Percentiles rank a stretch among this genome's conserved stretches.
phyloP scores from a whole-genome alignment of 2,797 vertebrate genomes.

The Enoplosus armatus region DNA sequence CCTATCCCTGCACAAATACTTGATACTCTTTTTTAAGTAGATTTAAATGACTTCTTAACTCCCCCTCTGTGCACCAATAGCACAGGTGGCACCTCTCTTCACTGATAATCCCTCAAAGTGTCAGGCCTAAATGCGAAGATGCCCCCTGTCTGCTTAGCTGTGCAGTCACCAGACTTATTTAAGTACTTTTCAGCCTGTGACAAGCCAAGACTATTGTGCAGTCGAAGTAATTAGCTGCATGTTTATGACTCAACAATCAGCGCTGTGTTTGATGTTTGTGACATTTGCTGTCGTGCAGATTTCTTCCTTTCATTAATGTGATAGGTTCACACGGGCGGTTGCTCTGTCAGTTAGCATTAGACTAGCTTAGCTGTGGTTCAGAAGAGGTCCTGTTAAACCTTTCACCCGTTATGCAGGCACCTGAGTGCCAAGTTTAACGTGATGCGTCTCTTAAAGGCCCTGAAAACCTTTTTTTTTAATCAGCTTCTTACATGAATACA shows the following conservation, averaged over 20 bases:
- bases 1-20: conserved; percentile 21
- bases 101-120: conserved; percentile 47
- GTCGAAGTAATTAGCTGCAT: conserved; percentile 42
- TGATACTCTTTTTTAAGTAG: conserved; percentile 22
- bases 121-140: conserved; percentile 31
- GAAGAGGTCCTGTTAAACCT: conserved; percentile 16
- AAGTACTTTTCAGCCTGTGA: conserved; percentile 31
- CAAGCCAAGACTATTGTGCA: conserved; percentile 3
- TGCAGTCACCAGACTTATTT: conserved; percentile 26
- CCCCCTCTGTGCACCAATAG: background rate
- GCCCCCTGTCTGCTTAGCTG: conserved; percentile 34
- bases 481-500: background rate
- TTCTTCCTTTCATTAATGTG: conserved; percentile 36
- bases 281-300: conserved; percentile 38
- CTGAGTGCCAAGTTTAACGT: conserved; percentile 1
- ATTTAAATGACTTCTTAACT: conserved; percentile 28
- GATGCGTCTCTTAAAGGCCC: background rate
- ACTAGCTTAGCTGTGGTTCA: conserved; percentile 27
- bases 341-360: conserved; percentile 52
- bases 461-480: background rate
- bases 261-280: conserved; percentile 20
- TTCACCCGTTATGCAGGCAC: background rate
- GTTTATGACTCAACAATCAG: conserved; percentile 30
- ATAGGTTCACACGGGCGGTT: conserved; percentile 21
- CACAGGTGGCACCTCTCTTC: conserved; percentile 27